A percentile compares a stretch with the other conserved stretches of the same genome.
Conservation (phyloP, 2,113 vertebrate species). For the Zosterops borbonicus region DNA sequence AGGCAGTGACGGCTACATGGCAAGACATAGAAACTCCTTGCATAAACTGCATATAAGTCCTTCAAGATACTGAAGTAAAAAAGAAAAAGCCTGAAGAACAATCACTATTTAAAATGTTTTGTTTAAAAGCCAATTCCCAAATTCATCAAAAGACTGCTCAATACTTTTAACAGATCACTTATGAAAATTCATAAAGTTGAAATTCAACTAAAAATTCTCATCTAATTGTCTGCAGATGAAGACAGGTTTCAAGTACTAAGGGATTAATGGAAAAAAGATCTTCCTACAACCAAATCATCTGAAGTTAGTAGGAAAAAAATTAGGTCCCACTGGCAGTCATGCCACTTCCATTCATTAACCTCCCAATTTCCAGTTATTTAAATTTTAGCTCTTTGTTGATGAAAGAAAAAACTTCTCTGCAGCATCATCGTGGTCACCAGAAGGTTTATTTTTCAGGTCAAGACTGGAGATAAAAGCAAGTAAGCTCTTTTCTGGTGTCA, state of each 20-base stretch:
- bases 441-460: background rate
- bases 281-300: background rate
- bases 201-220: background rate
- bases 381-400: background rate
- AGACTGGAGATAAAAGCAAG: background rate
- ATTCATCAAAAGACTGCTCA: background rate
- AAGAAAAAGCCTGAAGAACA: background rate
- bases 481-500: background rate
- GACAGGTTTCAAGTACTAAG: background rate
- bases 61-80: background rate
- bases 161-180: background rate
- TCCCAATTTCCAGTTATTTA: background rate
- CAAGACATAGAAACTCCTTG: background rate
- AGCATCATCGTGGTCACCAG: background rate
- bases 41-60: background rate
- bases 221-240: slow-evolving; percentile 7
- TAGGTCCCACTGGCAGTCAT: background rate
- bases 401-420: background rate
- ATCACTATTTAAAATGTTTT: background rate
- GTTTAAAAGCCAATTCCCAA: background rate
- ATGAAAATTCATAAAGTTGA: background rate
- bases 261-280: background rate
- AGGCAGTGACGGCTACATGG: background rate
- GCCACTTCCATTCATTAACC: background rate
- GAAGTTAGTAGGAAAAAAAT: background rate